These are phyloP conservation scores for Ispidina lecontei DNA, from an alignment of 2,797 vertebrate species.

Conservation along the genomic window DNA sequence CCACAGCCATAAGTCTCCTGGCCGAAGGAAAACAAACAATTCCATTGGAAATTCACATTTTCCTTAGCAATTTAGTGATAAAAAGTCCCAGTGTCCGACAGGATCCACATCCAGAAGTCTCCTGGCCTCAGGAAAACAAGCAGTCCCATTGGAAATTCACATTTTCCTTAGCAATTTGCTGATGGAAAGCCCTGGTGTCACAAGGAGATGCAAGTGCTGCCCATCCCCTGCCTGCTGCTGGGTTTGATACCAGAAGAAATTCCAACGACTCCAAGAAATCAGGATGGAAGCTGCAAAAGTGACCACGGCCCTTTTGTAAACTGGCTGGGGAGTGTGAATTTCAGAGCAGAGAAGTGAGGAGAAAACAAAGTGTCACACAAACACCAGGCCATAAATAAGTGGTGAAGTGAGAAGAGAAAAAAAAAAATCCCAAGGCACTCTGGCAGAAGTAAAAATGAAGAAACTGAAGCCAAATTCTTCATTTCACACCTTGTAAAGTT, in stretches of 20 bases:
- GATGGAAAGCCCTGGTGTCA: too few species aligned
- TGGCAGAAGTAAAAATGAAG: too few species aligned
- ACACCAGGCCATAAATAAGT: not conserved
- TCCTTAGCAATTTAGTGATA: too few species aligned
- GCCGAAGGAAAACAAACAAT: too few species aligned
- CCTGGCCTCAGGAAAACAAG: too few species aligned
- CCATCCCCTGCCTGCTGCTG: not conserved
- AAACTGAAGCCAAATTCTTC: not conserved
- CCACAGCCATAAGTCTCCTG: too few species aligned
- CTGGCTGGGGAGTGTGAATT: not conserved
- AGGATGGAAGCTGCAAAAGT: not conserved
- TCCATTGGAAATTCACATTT: too few species aligned
- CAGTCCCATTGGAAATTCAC: too few species aligned
- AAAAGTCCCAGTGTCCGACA: too few species aligned
- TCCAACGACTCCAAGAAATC: accelerated
- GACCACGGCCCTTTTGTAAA: not conserved
- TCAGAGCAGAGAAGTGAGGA: too few species aligned
- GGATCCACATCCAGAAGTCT: too few species aligned
- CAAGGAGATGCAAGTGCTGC: not conserved
- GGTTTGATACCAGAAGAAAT: not conserved
- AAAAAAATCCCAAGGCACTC: not conserved
- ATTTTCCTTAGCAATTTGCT: too few species aligned
- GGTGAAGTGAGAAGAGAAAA: not conserved
- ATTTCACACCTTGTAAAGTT: not conserved
- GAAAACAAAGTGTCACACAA: not conserved